Evolutionary conservation across 2,888 invertebrate genomes (phyloP).

Genomic region (Pyralis farinalis): DNA sequence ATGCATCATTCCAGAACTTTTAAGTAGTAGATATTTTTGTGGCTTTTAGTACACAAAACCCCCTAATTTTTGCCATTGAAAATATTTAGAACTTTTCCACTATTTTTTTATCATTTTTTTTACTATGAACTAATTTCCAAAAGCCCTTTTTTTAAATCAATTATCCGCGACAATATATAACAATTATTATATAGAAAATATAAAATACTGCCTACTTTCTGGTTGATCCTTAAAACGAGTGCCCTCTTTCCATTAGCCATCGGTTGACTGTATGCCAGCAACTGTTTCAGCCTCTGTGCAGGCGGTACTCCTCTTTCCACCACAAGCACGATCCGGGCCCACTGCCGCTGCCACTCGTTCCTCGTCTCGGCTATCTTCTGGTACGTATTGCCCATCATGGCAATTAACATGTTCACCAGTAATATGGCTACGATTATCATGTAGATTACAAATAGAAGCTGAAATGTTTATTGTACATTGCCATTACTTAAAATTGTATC

Average conservation of each 20-base stretch:
- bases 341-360: constrained; percentile 99
- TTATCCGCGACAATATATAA: too few relatives aligned
- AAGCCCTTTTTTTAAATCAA: too few relatives aligned
- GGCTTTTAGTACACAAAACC: too few relatives aligned
- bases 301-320: constrained; percentile 98
- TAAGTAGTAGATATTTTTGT: too few relatives aligned
- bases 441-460: constrained; percentile 96
- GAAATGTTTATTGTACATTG: too few relatives aligned
- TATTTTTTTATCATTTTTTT: too few relatives aligned
- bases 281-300: constrained; percentile 90
- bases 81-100: too few relatives aligned
- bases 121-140: too few relatives aligned
- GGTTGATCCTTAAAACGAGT: constrained; percentile 92
- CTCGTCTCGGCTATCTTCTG: constrained; percentile 98
- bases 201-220: constrained; percentile 88
- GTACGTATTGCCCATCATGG: constrained; percentile 99
- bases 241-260: constrained; percentile 94
- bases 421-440: constrained; percentile 98
- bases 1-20: too few relatives aligned
- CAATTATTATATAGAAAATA: too few relatives aligned
- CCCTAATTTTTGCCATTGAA: too few relatives aligned
- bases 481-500: too few relatives aligned
- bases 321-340: constrained; percentile 98
- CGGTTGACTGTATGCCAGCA: constrained; percentile 96
- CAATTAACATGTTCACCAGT: constrained; percentile 98